Base-by-base conservation (phyloP, 2,113 vertebrate species). In the Emydura subglobosa region DNA sequence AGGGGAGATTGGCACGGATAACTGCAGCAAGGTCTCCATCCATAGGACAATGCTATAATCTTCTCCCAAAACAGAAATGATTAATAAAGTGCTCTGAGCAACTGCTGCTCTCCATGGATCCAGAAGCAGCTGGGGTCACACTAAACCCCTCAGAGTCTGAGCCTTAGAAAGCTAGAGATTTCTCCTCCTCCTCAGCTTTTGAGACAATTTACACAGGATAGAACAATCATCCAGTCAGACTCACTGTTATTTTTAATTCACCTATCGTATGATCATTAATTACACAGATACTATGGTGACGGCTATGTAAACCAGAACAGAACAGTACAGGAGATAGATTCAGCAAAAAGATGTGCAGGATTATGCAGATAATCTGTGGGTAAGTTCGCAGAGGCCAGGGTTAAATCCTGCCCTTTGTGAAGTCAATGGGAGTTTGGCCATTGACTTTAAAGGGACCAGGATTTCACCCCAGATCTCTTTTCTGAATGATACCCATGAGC, bases 21-120 rank as follows among this genome's bases (percentile, higher is more conserved):
- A 93, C 83, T 92, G 80, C 79, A 82, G 79, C 90, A 89, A 96
- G 96, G 95, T 96, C 96, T 95, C 96, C 97, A 95, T 54, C 57
- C 83, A 94, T 65, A 65, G 59, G 14, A 65, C 31, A 34, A 65
- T 13, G 59, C 25, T 65, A 65, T 34, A 31, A 65, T 88, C 95
- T 96, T 87, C 91, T 95, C 93, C 90, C 91, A 53, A 17, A 85
- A 84, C 74, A 97, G 83, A 95, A 95, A 81, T 68, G 72, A 50
- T 19, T 94, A 95, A 96, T 94, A 95, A 96, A 93, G 51, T 72
- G 51, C 57, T 80, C 68, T 92, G 76, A 92, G 95, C 96, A 97
- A 97, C 55, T 94, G 83, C 82, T 96, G 91, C 91, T 89, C 85
- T 51, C 85, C 22, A 53, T 2, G 47, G 68, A 25, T 83, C 80